phyloP scores from a whole-genome alignment of 1,140 invertebrate genomes.

The Drosophila arizonae region DNA sequence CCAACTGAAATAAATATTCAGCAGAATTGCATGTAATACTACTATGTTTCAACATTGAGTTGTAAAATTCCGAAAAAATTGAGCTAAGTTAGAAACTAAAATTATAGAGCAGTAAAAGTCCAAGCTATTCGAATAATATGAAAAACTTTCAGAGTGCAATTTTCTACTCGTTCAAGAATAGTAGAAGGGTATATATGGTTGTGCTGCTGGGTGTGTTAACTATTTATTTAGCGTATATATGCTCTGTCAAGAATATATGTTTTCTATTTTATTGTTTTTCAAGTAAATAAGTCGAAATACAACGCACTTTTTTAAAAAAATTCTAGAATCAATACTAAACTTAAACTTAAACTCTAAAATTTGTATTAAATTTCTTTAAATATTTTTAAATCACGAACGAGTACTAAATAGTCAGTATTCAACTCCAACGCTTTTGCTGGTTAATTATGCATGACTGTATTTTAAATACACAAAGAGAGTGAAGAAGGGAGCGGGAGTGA shows the following conservation, averaged over 20 bases:
- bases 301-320: too few species aligned
- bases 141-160: slow-evolving; percentile 42
- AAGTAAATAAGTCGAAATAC: too few species aligned
- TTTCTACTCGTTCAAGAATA: slow-evolving; percentile 13
- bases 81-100: slow-evolving; percentile 2
- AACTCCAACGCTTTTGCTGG: not conserved
- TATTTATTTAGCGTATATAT: too few species aligned
- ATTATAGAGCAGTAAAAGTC: slow-evolving; percentile 20
- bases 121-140: slow-evolving; percentile 32
- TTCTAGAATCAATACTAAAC: too few species aligned
- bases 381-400: not conserved
- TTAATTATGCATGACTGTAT: slow-evolving; percentile 48
- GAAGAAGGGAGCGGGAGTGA: not conserved
- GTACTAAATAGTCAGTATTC: not conserved
- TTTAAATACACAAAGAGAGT: slow-evolving; percentile 6
- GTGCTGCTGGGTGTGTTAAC: too few species aligned
- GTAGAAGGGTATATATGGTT: not conserved
- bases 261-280: too few species aligned
- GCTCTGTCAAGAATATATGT: too few species aligned
- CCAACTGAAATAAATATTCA: not conserved
- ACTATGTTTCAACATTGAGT: slow-evolving; percentile 7
- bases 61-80: slow-evolving; percentile 11
- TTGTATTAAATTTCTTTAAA: not conserved
- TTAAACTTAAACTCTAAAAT: too few species aligned
- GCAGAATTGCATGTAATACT: not conserved